Percentiles rank a stretch among this genome's conserved stretches.
These are phyloP conservation scores for Tamias sibiricus DNA, from an alignment of 2,113 vertebrate species.

Conservation along the genomic window DNA sequence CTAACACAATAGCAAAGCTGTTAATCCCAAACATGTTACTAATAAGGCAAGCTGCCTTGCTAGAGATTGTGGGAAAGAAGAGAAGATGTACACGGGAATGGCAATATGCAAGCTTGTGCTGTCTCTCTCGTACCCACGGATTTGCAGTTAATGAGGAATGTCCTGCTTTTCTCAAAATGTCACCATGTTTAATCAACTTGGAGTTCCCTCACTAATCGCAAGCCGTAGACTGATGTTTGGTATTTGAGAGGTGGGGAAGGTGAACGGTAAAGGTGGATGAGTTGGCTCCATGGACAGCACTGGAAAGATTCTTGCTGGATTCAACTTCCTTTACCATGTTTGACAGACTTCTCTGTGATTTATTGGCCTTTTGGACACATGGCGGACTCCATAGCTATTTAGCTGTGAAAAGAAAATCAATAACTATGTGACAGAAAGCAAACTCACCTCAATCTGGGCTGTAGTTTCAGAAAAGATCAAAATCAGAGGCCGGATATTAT, in stretches of 20 bases:
- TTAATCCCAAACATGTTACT: slow-evolving; percentile 73
- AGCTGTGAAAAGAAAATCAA: slow-evolving; percentile 47
- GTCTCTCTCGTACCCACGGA: not conserved
- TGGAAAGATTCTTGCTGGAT: not conserved
- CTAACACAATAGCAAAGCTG: slow-evolving; percentile 74
- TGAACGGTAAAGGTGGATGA: not conserved
- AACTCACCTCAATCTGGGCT: not conserved
- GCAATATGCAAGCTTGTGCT: not conserved
- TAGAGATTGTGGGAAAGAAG: slow-evolving; percentile 24
- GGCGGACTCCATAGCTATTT: not conserved
- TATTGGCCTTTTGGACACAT: not conserved
- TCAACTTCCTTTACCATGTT: slow-evolving; percentile 44
- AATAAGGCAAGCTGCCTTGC: slow-evolving; percentile 72
- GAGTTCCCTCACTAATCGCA: slow-evolving; percentile 15
- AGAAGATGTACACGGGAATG: slow-evolving; percentile 20
- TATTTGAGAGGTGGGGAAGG: slow-evolving; percentile 21
- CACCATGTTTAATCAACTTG: slow-evolving; percentile 24
- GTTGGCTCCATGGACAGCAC: not conserved
- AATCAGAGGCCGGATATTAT: not conserved
- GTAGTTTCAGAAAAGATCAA: not conserved
- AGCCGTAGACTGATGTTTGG: not conserved
- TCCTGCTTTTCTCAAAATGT: slow-evolving; percentile 14
- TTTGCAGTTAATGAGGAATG: slow-evolving; percentile 59
- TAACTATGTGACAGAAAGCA: slow-evolving; percentile 11
- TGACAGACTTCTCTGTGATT: slow-evolving; percentile 31